A percentile compares a stretch with the other conserved stretches of the same genome.
Evolutionary conservation across 92 coral and sea anemone species (phyloP).

Genomic region (Pocillopora meandrina): DNA sequence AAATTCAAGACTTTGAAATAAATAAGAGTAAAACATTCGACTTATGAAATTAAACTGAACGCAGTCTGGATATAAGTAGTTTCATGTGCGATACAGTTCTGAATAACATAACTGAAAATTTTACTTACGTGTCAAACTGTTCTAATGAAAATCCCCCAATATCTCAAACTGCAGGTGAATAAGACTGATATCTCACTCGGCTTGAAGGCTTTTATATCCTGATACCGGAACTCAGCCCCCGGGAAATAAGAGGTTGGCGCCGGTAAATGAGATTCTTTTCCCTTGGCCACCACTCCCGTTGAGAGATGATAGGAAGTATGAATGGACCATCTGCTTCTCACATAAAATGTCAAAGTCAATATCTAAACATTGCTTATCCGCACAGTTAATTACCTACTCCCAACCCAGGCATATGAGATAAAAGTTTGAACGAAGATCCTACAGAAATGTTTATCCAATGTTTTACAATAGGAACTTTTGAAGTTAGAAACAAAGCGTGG

Average conservation of each 20-base stretch:
- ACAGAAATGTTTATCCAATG: not conserved
- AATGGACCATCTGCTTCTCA: constrained; percentile 34
- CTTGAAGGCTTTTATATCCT: constrained; percentile 27
- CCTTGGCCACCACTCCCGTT: constrained; percentile 26
- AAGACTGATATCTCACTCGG: constrained; percentile 26
- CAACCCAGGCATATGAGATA: not conserved
- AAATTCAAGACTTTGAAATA: no score
- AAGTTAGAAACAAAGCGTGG: not conserved
- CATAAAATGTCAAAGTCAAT: constrained; percentile 25
- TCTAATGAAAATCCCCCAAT: constrained; percentile 1
- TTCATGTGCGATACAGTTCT: no score
- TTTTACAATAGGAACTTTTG: not conserved
- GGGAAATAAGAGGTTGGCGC: constrained; percentile 20
- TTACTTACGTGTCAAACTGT: constrained; percentile 22
- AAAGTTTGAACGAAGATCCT: no score
- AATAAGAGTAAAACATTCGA: no score
- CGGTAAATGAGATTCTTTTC: constrained; percentile 32
- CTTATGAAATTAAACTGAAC: no score
- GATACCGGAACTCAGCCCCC: constrained; percentile 46
- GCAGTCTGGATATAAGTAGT: no score
- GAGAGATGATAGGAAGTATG: constrained; percentile 9
- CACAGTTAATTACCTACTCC: constrained; percentile 15
- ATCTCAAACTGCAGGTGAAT: constrained; percentile 23
- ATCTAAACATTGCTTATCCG: constrained; percentile 17
- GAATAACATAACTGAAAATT: not conserved